Percentiles rank a stretch among this genome's conserved stretches.
Conservation (phyloP, 2,113 vertebrate genomes). For the Albula glossodonta region DNA sequence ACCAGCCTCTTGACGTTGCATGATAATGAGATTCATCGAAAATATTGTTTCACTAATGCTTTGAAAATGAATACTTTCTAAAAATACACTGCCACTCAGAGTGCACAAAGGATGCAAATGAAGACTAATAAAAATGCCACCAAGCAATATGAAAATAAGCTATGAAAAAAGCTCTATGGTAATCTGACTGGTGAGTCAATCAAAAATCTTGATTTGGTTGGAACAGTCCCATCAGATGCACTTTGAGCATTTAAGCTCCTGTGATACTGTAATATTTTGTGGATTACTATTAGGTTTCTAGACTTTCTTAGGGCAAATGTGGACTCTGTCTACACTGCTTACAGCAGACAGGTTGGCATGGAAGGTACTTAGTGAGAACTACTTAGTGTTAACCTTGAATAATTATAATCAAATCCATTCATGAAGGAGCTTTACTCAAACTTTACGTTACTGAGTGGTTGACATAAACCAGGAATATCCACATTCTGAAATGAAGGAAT, state of each 20-base stretch:
- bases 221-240: not conserved
- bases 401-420: not conserved
- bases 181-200: not conserved
- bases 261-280: not conserved
- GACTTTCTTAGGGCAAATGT: not conserved
- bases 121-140: not conserved
- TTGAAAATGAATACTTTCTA: not conserved
- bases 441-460: not conserved
- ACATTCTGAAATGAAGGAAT: not conserved
- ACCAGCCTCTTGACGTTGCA: not conserved
- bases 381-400: not conserved
- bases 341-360: not conserved
- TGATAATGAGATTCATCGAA: constrained; percentile 5
- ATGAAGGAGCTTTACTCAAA: not conserved
- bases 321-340: not conserved
- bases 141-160: not conserved
- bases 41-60: not conserved
- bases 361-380: not conserved
- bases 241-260: not conserved
- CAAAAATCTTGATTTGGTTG: not conserved
- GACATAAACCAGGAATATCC: not conserved
- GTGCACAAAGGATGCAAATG: not conserved
- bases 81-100: constrained; percentile 8
- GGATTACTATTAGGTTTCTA: not conserved
- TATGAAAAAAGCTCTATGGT: not conserved